Evolutionary conservation across 2,888 invertebrate species (phyloP), one percentile per base, ranked within the genome.

Genomic region (Dysmachus trigonus): DNA sequence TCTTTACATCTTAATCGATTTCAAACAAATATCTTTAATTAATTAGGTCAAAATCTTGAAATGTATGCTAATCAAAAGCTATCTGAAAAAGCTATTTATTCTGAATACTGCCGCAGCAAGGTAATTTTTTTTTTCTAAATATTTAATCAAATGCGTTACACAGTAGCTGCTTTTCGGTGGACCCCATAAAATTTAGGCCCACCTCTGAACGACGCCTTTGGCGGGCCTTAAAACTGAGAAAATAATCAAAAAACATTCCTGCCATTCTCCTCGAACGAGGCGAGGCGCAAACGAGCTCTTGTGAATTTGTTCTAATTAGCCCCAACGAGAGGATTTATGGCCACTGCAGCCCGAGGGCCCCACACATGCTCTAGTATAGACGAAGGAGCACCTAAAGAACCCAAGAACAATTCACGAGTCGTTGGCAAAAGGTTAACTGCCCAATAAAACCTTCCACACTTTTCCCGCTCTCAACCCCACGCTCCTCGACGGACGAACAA

Each of bases 381-480:
- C 62, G 35, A 31, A 53, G 53, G 18, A 30, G 35, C 82, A 82
- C 82, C 82, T 53, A 15, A 31, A 73, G 35, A 73, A 18, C 6
- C 6, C 38, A 13, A 71, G n/a, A 82, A 53, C 31, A 82, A 22
- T 33, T 33, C 35, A 33, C n/a, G 18, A 33, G 18, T 77, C 41
- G 41, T 41, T 27, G 38, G 62, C 62, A 72, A 41, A 84, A 84
- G 72, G 84, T 84, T 84, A 84, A 84, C 71, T 38, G 84, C 84
- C 84, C 73, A 84, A 84, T 84, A 84, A 84, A 84, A 84, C n/a
- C 41, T 4, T 84, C 73, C 73, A 73, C 84, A 84, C 84, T 27
- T 84, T 73, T 7, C n/a, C n/a, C n/a, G n/a, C n/a, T n/a, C 18
- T 0, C 22, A 22, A n/a, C n/a, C n/a, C n/a, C n/a, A n/a, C n/a